A percentile compares a stretch with the other conserved stretches of the same genome.
Evolutionary conservation across 2,113 vertebrate species (phyloP).

Genomic region (sheep (Ovis aries)): ARS-UI_Ramb_v3.0 NC_056056.1:37789501-37790000

Average conservation of each 20-base stretch:
- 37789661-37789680: neutral
- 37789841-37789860: neutral
- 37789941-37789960: neutral
- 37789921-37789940: neutral
- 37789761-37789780: accelerated
- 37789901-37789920: neutral
- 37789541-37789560: neutral
- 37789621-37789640: neutral
- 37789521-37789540: neutral
- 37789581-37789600: neutral
- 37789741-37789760: neutral
- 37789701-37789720: neutral
- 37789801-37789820: neutral
- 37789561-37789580: neutral
- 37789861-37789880: neutral
- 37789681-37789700: neutral
- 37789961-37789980: neutral
- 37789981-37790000: neutral
- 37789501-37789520: neutral
- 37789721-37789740: neutral
- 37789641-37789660: neutral
- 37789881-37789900: neutral
- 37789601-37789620: neutral
- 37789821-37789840: neutral
- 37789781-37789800: neutral